Base-by-base conservation (phyloP, 2,888 invertebrate species). In the Ashinkailepas kermadecensis region DNA sequence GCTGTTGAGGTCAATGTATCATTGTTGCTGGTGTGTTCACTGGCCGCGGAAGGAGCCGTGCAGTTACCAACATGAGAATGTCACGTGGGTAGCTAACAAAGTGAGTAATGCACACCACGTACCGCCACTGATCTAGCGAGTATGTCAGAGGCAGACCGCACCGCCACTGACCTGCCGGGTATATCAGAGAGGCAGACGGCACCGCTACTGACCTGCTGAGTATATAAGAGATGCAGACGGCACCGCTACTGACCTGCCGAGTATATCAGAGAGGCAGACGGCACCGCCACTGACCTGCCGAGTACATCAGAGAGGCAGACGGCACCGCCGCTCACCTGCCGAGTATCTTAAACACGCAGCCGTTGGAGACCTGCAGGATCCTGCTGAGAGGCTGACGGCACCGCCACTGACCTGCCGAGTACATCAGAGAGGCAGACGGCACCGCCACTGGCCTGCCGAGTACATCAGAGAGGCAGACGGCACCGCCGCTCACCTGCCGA, bases 401-500 rank as follows among this genome's bases (percentile, higher is more conserved):
- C 39, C 1, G 39, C 39, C 39, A 39, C 39, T 39, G 2, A 39
- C 39, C 39, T 39, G 39, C 2, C 39, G 2, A 39, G 39, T 39
- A 39, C 4, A 39, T 1, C 4, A 39, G 39, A 39, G 2, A 39
- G 39, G 39, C n/a, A n/a, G n/a, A n/a, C n/a, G n/a, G 4, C 23
- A n/a, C 15, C 39, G 15, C 39, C 70, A 70, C 74, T 56, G 21
- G 95, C 95, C 95, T 95, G 89, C 97, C 97, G 85, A 99, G 92
- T 86, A 99, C 99, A 90, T 99, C 99, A n/a, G n/a, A 96, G 86
- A 99, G 97, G 89, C 96, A 99, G 86, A 98, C 98, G 88, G n/a
- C n/a, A n/a, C n/a, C n/a, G n/a, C n/a, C n/a, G n/a, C n/a, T 39
- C 39, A 39, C 39, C 39, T 39, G 39, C 39, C 97, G 85, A 99